Evolutionary conservation across 2,888 invertebrate species (phyloP).

Genomic region (Eledona agricola): DNA sequence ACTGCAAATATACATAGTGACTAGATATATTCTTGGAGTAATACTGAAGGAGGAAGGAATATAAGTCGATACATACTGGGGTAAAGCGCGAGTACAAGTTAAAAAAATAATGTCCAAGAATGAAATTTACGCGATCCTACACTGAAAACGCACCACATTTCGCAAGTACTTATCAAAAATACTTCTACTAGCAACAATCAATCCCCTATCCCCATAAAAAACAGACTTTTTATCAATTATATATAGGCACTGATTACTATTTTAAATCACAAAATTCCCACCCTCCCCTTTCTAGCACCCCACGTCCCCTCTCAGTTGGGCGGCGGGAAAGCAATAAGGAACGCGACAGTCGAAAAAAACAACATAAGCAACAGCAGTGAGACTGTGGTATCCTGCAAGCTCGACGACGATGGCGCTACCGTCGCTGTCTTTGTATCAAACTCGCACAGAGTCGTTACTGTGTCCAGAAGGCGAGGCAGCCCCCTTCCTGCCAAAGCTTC

Average conservation of each 20-base stretch:
- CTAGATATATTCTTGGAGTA: constrained; percentile 25
- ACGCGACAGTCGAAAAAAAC: constrained; percentile 63
- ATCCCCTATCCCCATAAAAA: constrained; percentile 23
- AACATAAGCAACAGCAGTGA: constrained; percentile 62
- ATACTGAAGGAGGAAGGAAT: constrained; percentile 31
- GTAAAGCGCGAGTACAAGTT: constrained; percentile 13
- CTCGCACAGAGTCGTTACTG: constrained; percentile 56
- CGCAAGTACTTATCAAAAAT: constrained; percentile 34
- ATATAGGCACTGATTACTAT: constrained; percentile 31
- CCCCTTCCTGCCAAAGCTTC: constrained; percentile 61
- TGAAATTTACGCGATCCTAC: constrained; percentile 13
- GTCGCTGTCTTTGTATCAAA: constrained; percentile 42
- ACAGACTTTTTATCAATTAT: constrained; percentile 24
- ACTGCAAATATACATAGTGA: constrained; percentile 30
- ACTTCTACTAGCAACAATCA: constrained; percentile 13
- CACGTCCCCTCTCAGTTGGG: constrained; percentile 56
- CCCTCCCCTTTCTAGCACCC: too few species aligned
- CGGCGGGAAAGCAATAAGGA: constrained; percentile 64
- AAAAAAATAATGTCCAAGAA: constrained; percentile 9
- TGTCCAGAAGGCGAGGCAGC: constrained; percentile 59
- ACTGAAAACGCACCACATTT: constrained; percentile 13
- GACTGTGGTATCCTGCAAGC: constrained; percentile 64
- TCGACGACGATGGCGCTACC: constrained; percentile 47
- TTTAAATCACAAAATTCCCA: constrained; percentile 21
- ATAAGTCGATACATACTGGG: constrained; percentile 11